Conservation (phyloP, 2,888 invertebrate species). For the Apamea monoglypha region DNA sequence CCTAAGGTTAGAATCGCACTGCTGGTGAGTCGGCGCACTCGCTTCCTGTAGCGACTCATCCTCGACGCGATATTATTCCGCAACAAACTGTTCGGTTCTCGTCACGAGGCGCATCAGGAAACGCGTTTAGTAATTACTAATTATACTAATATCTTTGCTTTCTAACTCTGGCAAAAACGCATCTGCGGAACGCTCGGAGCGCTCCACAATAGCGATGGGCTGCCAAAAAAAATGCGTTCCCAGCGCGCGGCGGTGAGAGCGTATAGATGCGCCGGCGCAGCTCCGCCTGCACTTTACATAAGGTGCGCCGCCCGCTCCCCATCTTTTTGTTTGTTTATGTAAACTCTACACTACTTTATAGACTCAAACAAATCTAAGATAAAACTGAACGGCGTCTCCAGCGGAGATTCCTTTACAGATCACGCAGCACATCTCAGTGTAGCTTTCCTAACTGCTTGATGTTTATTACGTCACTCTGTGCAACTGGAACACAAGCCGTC, state of each 20-base stretch:
- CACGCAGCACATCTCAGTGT: background rate
- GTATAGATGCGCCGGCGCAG: slow-evolving; percentile 27
- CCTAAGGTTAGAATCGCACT: too few relatives aligned
- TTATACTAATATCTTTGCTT: slow-evolving; percentile 70
- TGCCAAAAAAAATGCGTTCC: slow-evolving; percentile 75
- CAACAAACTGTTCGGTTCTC: slow-evolving; percentile 31
- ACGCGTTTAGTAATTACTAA: slow-evolving; percentile 66
- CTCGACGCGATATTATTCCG: slow-evolving; percentile 11
- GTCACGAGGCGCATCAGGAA: slow-evolving; percentile 59
- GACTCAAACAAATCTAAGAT: background rate
- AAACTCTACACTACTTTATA: background rate
- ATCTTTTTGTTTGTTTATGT: slow-evolving; percentile 46
- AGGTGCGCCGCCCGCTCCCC: background rate
- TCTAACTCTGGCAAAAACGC: slow-evolving; percentile 69
- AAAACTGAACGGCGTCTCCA: background rate
- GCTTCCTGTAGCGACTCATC: slow-evolving; percentile 38
- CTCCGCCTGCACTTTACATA: slow-evolving; percentile 40
- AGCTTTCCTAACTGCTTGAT: background rate
- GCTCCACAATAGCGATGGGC: slow-evolving; percentile 63
- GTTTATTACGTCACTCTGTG: background rate
- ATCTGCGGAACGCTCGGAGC: slow-evolving; percentile 55
- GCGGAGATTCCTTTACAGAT: background rate
- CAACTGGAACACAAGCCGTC: background rate
- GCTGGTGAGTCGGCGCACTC: slow-evolving; percentile 30
- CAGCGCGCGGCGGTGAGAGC: slow-evolving; percentile 67